Percentiles rank a stretch among this genome's conserved stretches.
Conservation (phyloP, 92 coral and sea anemone genomes). For the Bergia sp. region DNA sequence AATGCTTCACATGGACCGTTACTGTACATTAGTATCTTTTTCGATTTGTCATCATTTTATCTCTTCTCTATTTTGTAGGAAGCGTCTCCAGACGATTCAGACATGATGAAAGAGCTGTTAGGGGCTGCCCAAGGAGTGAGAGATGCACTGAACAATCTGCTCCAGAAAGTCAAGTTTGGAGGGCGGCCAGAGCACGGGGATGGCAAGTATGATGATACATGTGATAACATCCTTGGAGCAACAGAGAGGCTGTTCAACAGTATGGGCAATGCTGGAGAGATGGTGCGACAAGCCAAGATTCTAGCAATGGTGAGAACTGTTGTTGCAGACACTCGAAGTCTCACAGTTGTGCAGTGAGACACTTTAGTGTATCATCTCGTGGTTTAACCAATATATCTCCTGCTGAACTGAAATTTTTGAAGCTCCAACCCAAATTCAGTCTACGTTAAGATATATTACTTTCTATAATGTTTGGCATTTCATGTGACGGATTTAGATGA, state of each 20-base stretch:
- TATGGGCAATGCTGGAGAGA: conserved; percentile 99
- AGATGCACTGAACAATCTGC: conserved; percentile 85
- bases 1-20: background rate
- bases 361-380: too few species aligned
- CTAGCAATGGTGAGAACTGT: conserved; percentile 77
- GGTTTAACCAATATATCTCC: too few species aligned
- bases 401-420: too few species aligned
- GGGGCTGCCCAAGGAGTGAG: conserved; percentile 95
- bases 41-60: background rate
- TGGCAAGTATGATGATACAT: conserved; percentile 91
- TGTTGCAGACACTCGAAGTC: background rate
- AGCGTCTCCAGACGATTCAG: conserved; percentile 84
- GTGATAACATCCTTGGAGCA: conserved; percentile 92
- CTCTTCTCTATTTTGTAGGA: conserved; percentile 53
- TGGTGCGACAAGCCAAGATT: conserved; percentile 98
- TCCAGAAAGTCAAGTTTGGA: conserved; percentile 87
- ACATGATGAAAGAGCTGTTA: conserved; percentile 70
- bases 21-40: background rate
- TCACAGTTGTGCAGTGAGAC: too few species aligned
- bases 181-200: conserved; percentile 71
- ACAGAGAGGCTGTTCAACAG: conserved; percentile 97
- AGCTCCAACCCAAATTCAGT: too few species aligned
- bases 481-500: too few species aligned
- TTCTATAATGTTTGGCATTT: too few species aligned
- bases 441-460: too few species aligned